Conservation (phyloP, 1,140 invertebrate species). For the Caenorhabditis tropicalis region DNA sequence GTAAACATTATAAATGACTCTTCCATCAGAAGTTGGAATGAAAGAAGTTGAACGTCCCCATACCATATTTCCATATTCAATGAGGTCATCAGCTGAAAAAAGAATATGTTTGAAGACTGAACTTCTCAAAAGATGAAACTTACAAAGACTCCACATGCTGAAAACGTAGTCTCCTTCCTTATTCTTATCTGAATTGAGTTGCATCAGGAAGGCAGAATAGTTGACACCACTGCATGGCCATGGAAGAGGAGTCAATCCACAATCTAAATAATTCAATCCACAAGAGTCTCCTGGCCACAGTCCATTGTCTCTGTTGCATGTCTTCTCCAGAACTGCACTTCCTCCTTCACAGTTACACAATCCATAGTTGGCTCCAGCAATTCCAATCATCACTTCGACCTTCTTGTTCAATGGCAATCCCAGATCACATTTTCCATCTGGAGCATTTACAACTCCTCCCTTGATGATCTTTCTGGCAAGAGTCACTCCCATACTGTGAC, state of each 20-base stretch:
- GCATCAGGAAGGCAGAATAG: conserved; percentile 43
- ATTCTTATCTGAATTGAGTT: conserved; percentile 48
- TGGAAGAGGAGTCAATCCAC: conserved; percentile 34
- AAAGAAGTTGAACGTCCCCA: conserved; percentile 44
- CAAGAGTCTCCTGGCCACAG: conserved; percentile 55
- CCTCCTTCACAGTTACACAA: conserved; percentile 51
- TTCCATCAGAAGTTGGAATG: conserved; percentile 46
- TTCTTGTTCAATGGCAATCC: conserved; percentile 44
- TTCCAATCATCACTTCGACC: conserved; percentile 51
- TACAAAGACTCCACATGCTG: conserved; percentile 45
- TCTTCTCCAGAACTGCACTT: neutral
- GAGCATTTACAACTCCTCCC: conserved; percentile 52
- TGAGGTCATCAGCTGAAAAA: conserved; percentile 53
- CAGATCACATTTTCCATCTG: conserved; percentile 48
- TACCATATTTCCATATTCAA: conserved; percentile 48
- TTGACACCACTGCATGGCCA: conserved; percentile 44
- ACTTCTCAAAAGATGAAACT: neutral
- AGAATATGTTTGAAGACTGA: neutral
- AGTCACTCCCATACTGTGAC: conserved; percentile 68
- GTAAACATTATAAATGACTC: conserved; percentile 37
- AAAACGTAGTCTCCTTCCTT: conserved; percentile 49
- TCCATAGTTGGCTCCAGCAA: conserved; percentile 56
- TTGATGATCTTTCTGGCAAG: conserved; percentile 62
- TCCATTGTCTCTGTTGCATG: conserved; percentile 47
- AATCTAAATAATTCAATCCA: conserved; percentile 46